These are phyloP conservation scores for Argyrosomus regius DNA, from an alignment of 2,797 vertebrate species.

Conservation along the genomic window DNA sequence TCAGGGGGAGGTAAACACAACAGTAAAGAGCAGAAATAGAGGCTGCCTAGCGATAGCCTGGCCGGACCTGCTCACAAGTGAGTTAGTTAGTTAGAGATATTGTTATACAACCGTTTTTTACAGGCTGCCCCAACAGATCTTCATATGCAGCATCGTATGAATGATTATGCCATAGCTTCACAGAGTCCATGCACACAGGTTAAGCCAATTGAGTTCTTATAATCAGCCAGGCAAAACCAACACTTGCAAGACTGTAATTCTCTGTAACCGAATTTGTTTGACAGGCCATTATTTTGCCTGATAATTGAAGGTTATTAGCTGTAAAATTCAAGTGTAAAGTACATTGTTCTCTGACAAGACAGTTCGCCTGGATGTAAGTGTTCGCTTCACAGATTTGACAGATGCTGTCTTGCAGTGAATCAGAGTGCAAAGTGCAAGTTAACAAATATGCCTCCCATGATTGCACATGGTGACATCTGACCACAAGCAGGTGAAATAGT, in stretches of 20 bases:
- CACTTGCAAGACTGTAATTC: background rate
- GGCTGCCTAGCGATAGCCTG: background rate
- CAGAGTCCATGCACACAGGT: background rate
- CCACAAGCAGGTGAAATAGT: conserved; percentile 26
- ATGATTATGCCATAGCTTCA: background rate
- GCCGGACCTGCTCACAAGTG: background rate
- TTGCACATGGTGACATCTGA: conserved; percentile 6
- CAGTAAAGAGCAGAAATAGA: background rate
- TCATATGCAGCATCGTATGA: background rate
- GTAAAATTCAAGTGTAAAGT: background rate
- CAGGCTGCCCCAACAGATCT: background rate
- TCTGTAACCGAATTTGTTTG: background rate
- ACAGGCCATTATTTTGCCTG: background rate
- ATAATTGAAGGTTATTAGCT: background rate
- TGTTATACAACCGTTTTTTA: background rate
- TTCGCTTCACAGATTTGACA: conserved; percentile 11
- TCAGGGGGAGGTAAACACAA: background rate
- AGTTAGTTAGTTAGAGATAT: background rate
- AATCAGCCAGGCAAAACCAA: background rate
- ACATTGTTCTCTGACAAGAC: background rate
- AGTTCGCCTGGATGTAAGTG: background rate
- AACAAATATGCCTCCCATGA: conserved; percentile 12
- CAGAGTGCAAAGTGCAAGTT: conserved; percentile 33
- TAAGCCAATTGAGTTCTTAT: background rate
- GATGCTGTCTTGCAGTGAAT: background rate